Evolutionary conservation across 2,797 vertebrate species (phyloP).

Genomic region (Podarcis lilfordi): DNA sequence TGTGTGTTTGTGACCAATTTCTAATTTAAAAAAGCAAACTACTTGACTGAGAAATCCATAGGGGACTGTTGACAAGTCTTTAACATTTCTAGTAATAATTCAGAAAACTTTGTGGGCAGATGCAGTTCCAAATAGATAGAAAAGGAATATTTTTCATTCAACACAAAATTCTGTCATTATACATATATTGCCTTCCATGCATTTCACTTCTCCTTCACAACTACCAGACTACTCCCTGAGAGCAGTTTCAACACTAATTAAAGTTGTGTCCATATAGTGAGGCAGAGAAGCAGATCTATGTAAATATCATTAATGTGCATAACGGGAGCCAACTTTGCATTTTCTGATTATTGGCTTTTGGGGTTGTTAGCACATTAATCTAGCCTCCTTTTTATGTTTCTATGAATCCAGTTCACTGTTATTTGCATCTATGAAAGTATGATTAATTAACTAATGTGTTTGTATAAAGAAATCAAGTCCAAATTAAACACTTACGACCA

Average conservation of each 20-base stretch:
- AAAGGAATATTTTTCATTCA: not conserved
- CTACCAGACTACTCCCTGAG: not conserved
- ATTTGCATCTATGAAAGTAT: not conserved
- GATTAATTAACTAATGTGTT: slow-evolving; percentile 42
- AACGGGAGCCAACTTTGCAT: not conserved
- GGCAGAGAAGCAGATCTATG: slow-evolving; percentile 1
- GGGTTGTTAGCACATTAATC: not conserved
- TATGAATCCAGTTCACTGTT: not conserved
- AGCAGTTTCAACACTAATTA: not conserved
- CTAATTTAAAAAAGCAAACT: too few relatives aligned
- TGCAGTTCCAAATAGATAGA: not conserved
- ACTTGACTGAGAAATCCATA: not conserved
- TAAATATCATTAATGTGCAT: slow-evolving; percentile 15
- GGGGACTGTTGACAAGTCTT: not conserved
- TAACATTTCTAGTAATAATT: not conserved
- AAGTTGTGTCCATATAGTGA: not conserved
- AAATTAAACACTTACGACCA: slow-evolving; percentile 41
- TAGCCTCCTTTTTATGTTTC: slow-evolving; percentile 9
- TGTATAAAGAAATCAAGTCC: slow-evolving; percentile 21
- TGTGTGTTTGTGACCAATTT: too few relatives aligned
- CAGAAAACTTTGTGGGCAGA: not conserved
- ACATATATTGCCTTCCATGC: not conserved
- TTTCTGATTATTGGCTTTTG: slow-evolving; percentile 20
- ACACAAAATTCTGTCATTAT: too few relatives aligned
- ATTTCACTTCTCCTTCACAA: not conserved